Percentiles rank a stretch among this genome's conserved stretches.
phyloP scores from a whole-genome alignment of 1,140 invertebrate genomes.

The Drosophila varians region DNA sequence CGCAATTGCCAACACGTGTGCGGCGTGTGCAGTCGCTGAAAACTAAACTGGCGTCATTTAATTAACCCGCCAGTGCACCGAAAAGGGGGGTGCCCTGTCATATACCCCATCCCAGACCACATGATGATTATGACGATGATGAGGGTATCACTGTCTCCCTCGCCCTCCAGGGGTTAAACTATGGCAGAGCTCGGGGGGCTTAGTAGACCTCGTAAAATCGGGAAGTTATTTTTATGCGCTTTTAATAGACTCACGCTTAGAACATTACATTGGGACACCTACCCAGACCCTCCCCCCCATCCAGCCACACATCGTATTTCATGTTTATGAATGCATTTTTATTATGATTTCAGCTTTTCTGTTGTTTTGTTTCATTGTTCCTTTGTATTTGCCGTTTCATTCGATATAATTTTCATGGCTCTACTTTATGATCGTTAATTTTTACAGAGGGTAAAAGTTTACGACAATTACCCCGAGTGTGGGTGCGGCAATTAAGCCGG shows the following conservation, averaged over 20 bases:
- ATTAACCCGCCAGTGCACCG: constrained; percentile 66
- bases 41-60: constrained; percentile 72
- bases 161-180: constrained; percentile 13
- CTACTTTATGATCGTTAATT: constrained; percentile 63
- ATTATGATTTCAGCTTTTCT: constrained; percentile 65
- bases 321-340: constrained; percentile 81
- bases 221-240: constrained; percentile 80
- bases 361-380: constrained; percentile 22
- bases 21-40: constrained; percentile 47
- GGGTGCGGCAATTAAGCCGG: constrained; percentile 28
- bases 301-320: constrained; percentile 60
- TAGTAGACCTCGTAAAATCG: constrained; percentile 61
- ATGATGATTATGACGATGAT: constrained; percentile 53
- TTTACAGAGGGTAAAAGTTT: constrained; percentile 51
- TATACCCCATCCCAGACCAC: constrained; percentile 26
- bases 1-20: constrained; percentile 76
- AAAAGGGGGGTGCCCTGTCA: constrained; percentile 15
- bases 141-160: constrained; percentile 41
- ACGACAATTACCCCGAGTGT: constrained; percentile 46
- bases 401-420: constrained; percentile 60
- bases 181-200: constrained; percentile 23
- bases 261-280: constrained; percentile 4
- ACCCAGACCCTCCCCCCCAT: background rate
- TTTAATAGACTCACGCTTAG: constrained; percentile 79
- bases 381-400: constrained; percentile 43